phyloP scores from a whole-genome alignment of 1,140 invertebrate genomes.

The Odontomachus brunneus region DNA sequence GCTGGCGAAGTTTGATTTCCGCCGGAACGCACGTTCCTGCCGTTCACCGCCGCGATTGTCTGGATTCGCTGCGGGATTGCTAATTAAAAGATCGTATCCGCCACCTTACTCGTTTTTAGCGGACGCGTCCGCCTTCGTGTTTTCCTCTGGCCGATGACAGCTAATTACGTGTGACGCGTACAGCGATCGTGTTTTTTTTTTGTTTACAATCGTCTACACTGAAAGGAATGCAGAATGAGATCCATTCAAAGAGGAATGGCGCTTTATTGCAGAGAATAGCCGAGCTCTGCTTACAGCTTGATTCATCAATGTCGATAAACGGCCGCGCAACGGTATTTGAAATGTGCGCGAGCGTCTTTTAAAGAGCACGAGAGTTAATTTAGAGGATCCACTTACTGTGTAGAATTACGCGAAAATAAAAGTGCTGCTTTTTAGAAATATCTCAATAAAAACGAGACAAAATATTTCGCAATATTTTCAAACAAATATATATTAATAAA shows the following conservation, averaged over 20 bases:
- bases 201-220: no score
- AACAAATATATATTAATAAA: background rate
- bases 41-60: constrained; percentile 31
- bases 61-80: background rate
- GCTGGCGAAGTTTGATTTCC: constrained; percentile 73
- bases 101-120: background rate
- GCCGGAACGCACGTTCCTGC: constrained; percentile 66
- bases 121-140: background rate
- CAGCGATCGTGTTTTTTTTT: background rate
- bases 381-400: no score
- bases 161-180: constrained; percentile 37
- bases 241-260: no score
- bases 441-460: background rate
- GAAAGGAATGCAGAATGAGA: no score
- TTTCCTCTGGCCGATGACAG: background rate
- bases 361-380: no score
- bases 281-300: no score
- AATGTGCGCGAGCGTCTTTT: no score
- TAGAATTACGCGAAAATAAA: background rate
- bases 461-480: background rate
- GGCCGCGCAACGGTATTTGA: no score
- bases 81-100: constrained; percentile 40
- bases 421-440: background rate
- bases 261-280: no score
- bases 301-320: no score